A percentile compares a stretch with the other conserved stretches of the same genome.
Conservation (phyloP, 2,888 invertebrate species). For the Elysia crispata region DNA sequence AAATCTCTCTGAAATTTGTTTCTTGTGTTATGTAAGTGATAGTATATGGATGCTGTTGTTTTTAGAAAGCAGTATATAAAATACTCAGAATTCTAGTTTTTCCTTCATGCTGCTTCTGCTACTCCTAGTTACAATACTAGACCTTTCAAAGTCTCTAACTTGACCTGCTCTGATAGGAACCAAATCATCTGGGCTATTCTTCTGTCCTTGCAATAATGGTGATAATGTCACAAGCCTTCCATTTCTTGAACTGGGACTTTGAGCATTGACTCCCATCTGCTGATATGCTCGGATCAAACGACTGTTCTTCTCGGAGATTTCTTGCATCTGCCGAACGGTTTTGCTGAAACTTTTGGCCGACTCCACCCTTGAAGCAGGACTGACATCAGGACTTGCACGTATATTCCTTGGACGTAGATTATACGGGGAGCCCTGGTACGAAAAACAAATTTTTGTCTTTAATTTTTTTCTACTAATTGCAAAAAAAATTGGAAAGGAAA, state of each 20-base stretch:
- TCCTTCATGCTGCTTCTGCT: conserved; percentile 12
- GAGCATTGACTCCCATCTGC: not conserved
- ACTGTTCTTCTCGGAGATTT: conserved; percentile 55
- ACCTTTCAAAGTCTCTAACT: conserved; percentile 2
- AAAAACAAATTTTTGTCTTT: conserved; percentile 6
- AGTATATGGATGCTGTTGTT: too few species aligned
- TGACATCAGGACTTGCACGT: not conserved
- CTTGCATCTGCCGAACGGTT: conserved; percentile 53
- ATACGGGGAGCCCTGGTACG: conserved; percentile 44
- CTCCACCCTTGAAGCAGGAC: conserved; percentile 52
- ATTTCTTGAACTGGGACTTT: too few species aligned
- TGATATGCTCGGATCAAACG: conserved; percentile 50
- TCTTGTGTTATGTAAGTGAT: too few species aligned
- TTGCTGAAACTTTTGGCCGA: conserved; percentile 54
- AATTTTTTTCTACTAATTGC: not conserved
- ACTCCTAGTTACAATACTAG: conserved; percentile 17
- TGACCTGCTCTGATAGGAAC: not conserved
- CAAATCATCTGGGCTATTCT: too few species aligned
- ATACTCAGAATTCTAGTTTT: not conserved
- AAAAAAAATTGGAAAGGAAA: too few species aligned
- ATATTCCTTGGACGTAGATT: conserved; percentile 50
- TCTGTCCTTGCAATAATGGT: too few species aligned
- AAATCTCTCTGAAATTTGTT: too few species aligned
- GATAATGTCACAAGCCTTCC: too few species aligned
- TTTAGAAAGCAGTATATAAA: too few species aligned